Conservation (phyloP, 2,113 vertebrate species). For the human region GRCh38 chr6:146534001-146534500, state of each 20-base stretch:
- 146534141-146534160: background rate
- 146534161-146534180: background rate
- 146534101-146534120: background rate
- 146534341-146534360: background rate
- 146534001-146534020: background rate
- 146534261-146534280: background rate
- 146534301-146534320: background rate
- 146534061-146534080: background rate
- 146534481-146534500: background rate
- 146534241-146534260: background rate
- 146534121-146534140: background rate
- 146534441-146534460: background rate
- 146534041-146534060: background rate
- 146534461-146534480: background rate
- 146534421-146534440: background rate
- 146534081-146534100: background rate
- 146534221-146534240: background rate
- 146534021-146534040: background rate
- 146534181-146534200: background rate
- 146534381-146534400: background rate
- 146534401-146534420: background rate
- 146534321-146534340: background rate
- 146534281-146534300: background rate
- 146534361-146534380: background rate
- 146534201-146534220: background rate